A percentile compares a stretch with the other conserved stretches of the same genome.
These are phyloP conservation scores for Tridacna crocea DNA, from an alignment of 2,888 invertebrate species.

Conservation along the genomic window DNA sequence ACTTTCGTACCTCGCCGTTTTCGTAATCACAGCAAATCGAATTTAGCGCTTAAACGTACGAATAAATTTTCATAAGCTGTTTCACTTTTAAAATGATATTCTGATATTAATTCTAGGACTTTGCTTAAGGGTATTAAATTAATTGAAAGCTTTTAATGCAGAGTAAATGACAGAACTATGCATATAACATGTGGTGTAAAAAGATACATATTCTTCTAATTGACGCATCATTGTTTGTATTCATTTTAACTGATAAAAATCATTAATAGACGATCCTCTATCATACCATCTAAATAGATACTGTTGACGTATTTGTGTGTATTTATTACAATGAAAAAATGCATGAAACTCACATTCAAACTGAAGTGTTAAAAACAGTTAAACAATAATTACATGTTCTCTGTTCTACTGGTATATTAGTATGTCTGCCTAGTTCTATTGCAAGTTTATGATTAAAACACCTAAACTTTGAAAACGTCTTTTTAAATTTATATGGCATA, in stretches of 20 bases:
- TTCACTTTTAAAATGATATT: no score
- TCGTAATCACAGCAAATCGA: no score
- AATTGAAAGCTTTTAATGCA: no score
- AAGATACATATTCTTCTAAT: not conserved
- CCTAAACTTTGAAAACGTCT: slow-evolving; percentile 25
- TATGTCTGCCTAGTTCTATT: slow-evolving; percentile 30
- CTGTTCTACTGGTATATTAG: slow-evolving; percentile 8
- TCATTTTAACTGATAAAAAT: not conserved
- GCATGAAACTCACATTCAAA: slow-evolving; percentile 33
- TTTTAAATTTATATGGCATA: slow-evolving; percentile 19
- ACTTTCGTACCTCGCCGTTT: no score
- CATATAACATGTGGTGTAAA: not conserved
- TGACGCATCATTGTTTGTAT: not conserved
- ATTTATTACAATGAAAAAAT: slow-evolving; percentile 21
- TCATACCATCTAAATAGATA: not conserved
- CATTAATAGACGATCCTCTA: not conserved
- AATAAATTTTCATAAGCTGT: no score
- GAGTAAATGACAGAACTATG: no score
- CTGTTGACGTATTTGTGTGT: not conserved
- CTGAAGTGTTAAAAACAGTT: not conserved
- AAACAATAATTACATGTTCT: slow-evolving; percentile 21
- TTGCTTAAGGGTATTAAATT: not conserved
- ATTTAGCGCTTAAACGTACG: no score
- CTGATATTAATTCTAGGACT: no score
- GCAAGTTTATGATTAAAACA: slow-evolving; percentile 30